These are phyloP conservation scores for Pseudopleuronectes americanus DNA, from an alignment of 2,797 vertebrate genomes.

Conservation along the genomic window DNA sequence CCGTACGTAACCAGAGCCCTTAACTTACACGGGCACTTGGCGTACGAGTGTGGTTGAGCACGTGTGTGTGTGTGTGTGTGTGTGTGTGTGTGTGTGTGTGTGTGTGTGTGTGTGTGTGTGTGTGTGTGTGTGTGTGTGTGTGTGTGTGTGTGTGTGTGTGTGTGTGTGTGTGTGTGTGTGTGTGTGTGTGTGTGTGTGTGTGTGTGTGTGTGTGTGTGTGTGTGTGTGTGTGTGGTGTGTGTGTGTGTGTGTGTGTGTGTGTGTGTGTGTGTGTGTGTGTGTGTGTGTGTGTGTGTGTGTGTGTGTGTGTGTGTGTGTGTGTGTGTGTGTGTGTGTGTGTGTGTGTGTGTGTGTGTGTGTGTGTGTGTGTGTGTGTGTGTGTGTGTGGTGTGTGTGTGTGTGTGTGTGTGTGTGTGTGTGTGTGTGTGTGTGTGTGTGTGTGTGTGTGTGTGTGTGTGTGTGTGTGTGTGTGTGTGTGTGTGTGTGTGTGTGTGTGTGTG, in stretches of 20 bases:
- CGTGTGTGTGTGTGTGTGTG: slow-evolving; percentile 10
- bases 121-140: slow-evolving; percentile 16
- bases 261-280: slow-evolving; percentile 15
- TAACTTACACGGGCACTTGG: slow-evolving; percentile 71
- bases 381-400: slow-evolving; percentile 15
- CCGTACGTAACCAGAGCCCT: slow-evolving; percentile 71
- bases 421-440: slow-evolving; percentile 23
- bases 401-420: not conserved
- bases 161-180: slow-evolving; percentile 14
- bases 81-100: slow-evolving; percentile 9
- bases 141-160: not conserved
- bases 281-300: not conserved
- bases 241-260: slow-evolving; percentile 1
- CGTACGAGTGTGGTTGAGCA: slow-evolving; percentile 51
- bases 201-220: slow-evolving; percentile 15
- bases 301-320: slow-evolving; percentile 18
- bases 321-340: slow-evolving; percentile 10
- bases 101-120: not conserved
- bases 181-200: slow-evolving; percentile 8
- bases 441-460: not conserved
- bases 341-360: slow-evolving; percentile 15
- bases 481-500: not conserved
- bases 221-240: slow-evolving; percentile 2
- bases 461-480: slow-evolving; percentile 16
- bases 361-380: not conserved